Evolutionary conservation across 1,140 invertebrate genomes (phyloP).

Genomic region (Cherax destructor): DNA sequence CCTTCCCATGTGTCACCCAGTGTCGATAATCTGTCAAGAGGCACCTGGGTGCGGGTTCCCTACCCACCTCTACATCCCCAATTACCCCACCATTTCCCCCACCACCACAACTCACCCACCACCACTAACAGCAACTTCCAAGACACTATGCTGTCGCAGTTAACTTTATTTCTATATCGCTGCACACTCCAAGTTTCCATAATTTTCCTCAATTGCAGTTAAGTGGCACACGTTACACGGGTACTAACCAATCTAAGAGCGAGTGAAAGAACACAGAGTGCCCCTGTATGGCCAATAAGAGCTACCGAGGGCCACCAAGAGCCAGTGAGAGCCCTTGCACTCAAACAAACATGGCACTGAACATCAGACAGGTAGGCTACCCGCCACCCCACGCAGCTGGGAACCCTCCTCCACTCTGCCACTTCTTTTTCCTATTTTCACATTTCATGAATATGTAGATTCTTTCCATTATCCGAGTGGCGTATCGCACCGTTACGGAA

Average conservation of each 20-base stretch:
- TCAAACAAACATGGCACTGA: neutral
- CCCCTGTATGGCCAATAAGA: too few species aligned
- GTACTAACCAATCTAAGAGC: neutral
- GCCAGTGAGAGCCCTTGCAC: neutral
- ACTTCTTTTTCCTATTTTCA: neutral
- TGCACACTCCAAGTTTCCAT: neutral
- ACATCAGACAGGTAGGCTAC: neutral
- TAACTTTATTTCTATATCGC: neutral
- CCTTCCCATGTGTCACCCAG: neutral
- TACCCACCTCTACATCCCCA: neutral
- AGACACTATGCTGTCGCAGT: neutral
- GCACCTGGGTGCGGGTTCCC: neutral
- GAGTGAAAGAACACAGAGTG: neutral
- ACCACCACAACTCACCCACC: too few species aligned
- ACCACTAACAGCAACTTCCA: neutral
- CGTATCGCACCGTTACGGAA: neutral
- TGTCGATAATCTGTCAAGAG: neutral
- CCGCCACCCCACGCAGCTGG: neutral
- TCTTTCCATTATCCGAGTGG: slow-evolving; percentile 6
- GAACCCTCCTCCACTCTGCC: neutral
- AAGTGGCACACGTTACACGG: neutral
- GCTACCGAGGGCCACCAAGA: too few species aligned
- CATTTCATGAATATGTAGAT: slow-evolving; percentile 17
- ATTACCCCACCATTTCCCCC: too few species aligned
- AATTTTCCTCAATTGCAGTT: neutral